phyloP scores from a whole-genome alignment of 2,888 invertebrate genomes.

The Latrodectus elegans region DNA sequence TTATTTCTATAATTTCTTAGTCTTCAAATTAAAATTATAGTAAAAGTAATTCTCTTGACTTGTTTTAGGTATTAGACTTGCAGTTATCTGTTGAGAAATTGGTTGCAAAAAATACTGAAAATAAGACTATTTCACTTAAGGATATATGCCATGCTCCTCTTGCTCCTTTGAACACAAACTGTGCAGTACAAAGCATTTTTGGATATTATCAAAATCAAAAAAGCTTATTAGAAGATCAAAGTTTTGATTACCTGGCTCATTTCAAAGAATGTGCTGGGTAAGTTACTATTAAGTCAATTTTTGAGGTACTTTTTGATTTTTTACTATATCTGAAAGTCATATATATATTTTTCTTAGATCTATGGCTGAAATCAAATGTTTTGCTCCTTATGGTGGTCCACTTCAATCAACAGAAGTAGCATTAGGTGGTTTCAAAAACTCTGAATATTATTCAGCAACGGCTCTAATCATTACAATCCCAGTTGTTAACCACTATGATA shows the following conservation, averaged over 20 bases:
- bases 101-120: constrained; percentile 72
- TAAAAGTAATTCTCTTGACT: background rate
- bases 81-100: constrained; percentile 48
- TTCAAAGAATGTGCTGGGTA: constrained; percentile 84
- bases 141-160: constrained; percentile 96
- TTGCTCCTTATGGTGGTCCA: constrained; percentile 72
- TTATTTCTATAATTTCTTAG: no score
- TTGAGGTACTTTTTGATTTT: background rate
- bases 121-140: constrained; percentile 77
- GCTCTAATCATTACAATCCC: constrained; percentile 92
- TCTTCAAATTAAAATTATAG: no score
- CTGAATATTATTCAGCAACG: constrained; percentile 84
- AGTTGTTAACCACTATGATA: constrained; percentile 90
- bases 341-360: constrained; percentile 18
- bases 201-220: constrained; percentile 90
- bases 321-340: background rate
- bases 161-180: constrained; percentile 82
- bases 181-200: constrained; percentile 91
- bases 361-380: constrained; percentile 70
- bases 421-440: constrained; percentile 72
- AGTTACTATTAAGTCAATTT: background rate
- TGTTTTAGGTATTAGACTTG: constrained; percentile 58
- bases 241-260: constrained; percentile 82
- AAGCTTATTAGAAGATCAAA: constrained; percentile 77
- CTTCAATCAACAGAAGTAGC: constrained; percentile 71